These are phyloP conservation scores for Cyphomyrus discorhynchus DNA, from an alignment of 2,113 vertebrate genomes.

Conservation along the genomic window DNA sequence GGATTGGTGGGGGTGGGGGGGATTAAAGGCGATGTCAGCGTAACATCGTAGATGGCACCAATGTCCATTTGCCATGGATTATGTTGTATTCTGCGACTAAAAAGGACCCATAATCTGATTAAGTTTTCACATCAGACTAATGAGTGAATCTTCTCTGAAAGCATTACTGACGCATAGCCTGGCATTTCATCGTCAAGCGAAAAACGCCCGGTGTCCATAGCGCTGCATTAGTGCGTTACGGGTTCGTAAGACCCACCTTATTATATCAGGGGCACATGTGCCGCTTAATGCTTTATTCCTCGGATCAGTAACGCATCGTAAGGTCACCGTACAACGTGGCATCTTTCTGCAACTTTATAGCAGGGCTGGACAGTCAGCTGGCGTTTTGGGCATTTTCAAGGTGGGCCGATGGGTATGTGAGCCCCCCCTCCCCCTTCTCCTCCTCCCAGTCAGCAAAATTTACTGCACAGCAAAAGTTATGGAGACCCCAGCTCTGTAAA, in stretches of 20 bases:
- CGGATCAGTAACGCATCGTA: background rate
- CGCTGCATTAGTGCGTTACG: background rate
- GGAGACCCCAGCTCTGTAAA: background rate
- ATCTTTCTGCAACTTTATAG: background rate
- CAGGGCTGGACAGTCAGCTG: background rate
- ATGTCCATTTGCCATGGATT: background rate
- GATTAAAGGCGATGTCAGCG: background rate
- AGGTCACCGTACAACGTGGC: background rate
- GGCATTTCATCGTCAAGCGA: background rate
- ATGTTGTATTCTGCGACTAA: background rate
- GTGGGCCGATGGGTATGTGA: background rate
- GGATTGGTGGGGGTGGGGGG: background rate
- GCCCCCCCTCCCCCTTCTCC: background rate
- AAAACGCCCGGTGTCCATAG: background rate
- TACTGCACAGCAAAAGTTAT: background rate
- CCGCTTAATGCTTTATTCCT: background rate
- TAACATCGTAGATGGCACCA: background rate
- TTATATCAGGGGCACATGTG: background rate
- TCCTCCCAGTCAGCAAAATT: background rate
- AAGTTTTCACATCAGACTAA: background rate
- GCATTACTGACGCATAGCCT: background rate
- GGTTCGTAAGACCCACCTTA: background rate
- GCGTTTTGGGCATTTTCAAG: background rate
- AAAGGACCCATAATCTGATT: constrained; percentile 1
- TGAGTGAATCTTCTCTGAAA: background rate